Evolutionary conservation across 1,140 invertebrate genomes (phyloP), one percentile per base, ranked within the genome.

Genomic region (Brachystomella parvula): DNA sequence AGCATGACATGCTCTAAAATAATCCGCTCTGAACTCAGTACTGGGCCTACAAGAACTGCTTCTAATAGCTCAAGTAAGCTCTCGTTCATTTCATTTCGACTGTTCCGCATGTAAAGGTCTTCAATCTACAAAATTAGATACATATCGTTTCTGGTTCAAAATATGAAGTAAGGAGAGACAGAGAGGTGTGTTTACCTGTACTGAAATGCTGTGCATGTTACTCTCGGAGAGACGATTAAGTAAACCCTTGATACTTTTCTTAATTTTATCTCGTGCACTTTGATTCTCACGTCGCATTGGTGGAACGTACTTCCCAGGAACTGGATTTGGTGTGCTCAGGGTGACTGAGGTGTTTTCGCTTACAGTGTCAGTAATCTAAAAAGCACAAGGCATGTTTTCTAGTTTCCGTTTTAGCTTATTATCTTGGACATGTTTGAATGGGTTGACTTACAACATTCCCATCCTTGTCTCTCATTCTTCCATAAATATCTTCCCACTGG

Each of bases 401-500:
- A 19, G 33, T 31, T 39, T 35, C 24, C 32, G 29, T 32, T 31
- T 63, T 24, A 35, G 19, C 39, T 26, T n/a, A 66, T 17, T 29
- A 59, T 19, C 31, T 31, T 66, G 44, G 39, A 12, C 33, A 59
- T 64, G 31, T 64, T 28, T 9, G 49, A 61, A 61, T 61, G 35
- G 63, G 60, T 67, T 74, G 81, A 80, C 75, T 82, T 79, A 92
- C 77, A 72, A 93, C 77, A 75, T 87, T 87, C 2, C 93, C 93
- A 68, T 88, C 79, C 75, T 86, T 84, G 76, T 90, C 87, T 74
- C 89, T 82, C 70, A 88, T 82, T 68, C 93, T 81, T 1, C 94
- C 94, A 82, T 97, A 97, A 76, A 97, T 96, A 80, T 97, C 94
- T 82, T 96, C 92, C 83, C 88, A 92, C 30, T 79, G 31, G 31